These are phyloP conservation scores for Momotus momota DNA, from an alignment of 2,797 vertebrate species.

Conservation along the genomic window DNA sequence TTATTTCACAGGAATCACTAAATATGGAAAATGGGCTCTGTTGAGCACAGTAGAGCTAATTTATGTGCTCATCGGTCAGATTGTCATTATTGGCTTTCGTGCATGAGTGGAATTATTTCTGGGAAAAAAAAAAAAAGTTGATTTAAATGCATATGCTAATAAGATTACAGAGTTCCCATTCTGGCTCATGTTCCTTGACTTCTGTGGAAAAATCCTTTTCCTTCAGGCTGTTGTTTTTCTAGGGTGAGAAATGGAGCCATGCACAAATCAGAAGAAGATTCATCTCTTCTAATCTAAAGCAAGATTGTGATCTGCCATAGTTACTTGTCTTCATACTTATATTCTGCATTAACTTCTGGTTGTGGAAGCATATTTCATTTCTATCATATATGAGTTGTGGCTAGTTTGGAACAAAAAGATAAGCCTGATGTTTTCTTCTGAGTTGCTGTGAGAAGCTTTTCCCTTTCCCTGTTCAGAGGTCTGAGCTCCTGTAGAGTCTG, in stretches of 20 bases:
- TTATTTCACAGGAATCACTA: not conserved
- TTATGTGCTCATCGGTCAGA: not conserved
- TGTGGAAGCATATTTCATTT: not conserved
- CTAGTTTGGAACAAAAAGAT: not conserved
- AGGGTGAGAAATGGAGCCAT: not conserved
- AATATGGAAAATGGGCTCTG: constrained; percentile 15
- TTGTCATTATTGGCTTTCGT: constrained; percentile 33
- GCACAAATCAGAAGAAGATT: not conserved
- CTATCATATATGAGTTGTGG: not conserved
- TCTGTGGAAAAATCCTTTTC: constrained; percentile 31
- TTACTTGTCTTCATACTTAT: not conserved
- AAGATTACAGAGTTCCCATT: constrained; percentile 4
- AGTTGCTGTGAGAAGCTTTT: not conserved
- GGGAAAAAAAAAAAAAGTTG: not conserved
- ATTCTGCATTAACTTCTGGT: not conserved
- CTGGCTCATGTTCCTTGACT: not conserved
- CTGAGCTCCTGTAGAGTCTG: not conserved
- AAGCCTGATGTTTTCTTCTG: not conserved
- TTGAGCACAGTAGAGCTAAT: not conserved
- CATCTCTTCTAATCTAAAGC: not conserved
- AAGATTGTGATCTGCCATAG: not conserved
- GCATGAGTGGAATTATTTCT: constrained; percentile 24
- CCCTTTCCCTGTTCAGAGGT: not conserved
- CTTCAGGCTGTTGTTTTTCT: constrained; percentile 4
- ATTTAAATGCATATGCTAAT: not conserved